Percentiles rank a stretch among this genome's conserved stretches.
phyloP scores from a whole-genome alignment of 2,797 vertebrate genomes.

The Discoglossus pictus region DNA sequence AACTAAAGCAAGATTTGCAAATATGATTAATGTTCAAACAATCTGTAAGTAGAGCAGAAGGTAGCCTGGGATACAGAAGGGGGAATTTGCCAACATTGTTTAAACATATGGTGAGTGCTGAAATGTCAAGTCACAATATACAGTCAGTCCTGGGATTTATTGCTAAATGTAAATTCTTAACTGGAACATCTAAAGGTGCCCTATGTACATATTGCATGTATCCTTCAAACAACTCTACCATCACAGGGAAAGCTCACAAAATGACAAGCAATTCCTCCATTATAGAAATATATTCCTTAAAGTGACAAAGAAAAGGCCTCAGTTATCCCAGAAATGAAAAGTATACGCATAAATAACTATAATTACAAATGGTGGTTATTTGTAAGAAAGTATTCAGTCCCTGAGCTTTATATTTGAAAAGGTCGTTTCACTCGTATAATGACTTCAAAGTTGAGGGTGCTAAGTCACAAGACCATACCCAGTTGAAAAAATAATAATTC shows the following conservation, averaged over 20 bases:
- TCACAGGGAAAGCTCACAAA: not conserved
- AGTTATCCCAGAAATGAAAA: no score
- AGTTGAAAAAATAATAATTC: no score
- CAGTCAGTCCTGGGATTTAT: not conserved
- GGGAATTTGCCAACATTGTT: not conserved
- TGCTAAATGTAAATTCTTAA: not conserved
- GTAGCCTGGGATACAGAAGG: constrained; percentile 2
- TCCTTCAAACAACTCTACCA: not conserved
- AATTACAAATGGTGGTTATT: no score
- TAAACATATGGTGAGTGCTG: constrained; percentile 21
- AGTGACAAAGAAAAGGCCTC: not conserved
- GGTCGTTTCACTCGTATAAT: no score
- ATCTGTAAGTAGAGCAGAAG: constrained; percentile 17
- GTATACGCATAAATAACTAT: no score
- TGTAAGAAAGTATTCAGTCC: no score
- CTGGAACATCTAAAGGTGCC: not conserved
- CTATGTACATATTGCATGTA: not conserved
- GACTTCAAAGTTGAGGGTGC: no score
- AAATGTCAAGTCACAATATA: not conserved
- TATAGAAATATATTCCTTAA: not conserved
- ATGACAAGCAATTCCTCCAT: not conserved
- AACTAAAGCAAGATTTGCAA: constrained; percentile 36
- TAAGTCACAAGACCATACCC: no score
- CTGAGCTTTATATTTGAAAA: no score
- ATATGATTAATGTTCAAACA: constrained; percentile 42